phyloP scores from a whole-genome alignment of 2,797 vertebrate species.

The Emys orbicularis region DNA sequence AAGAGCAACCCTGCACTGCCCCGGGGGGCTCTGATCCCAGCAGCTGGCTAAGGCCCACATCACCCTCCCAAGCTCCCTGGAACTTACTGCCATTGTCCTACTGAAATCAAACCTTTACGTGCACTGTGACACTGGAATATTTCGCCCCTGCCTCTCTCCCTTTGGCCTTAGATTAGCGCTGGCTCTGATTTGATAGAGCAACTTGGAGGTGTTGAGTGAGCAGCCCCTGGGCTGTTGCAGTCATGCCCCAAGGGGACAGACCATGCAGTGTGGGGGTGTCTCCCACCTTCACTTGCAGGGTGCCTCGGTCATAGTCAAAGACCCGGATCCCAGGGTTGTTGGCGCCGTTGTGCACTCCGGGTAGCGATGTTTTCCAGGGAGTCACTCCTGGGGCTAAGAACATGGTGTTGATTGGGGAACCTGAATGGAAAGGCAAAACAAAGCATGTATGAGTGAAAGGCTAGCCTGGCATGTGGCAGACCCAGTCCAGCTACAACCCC shows the following conservation, averaged over 20 bases:
- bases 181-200: neutral
- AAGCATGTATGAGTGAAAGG: neutral
- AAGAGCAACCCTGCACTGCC: neutral
- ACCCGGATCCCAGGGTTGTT: conserved; percentile 96
- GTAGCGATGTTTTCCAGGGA: conserved; percentile 95
- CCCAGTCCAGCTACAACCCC: neutral
- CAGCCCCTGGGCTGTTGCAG: neutral
- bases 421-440: conserved; percentile 76
- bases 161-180: neutral
- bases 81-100: neutral
- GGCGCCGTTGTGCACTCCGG: conserved; percentile 92
- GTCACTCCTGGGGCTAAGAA: conserved; percentile 94
- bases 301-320: conserved; percentile 88
- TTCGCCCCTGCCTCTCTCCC: neutral
- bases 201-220: neutral
- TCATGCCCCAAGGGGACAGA: neutral
- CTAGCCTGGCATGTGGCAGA: neutral
- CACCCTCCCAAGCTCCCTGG: neutral
- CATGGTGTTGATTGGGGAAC: conserved; percentile 87
- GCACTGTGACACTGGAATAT: fast-evolving
- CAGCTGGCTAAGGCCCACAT: neutral
- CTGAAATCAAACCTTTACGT: neutral
- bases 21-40: neutral
- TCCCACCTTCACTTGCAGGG: conserved; percentile 89
- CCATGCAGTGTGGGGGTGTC: neutral